Percentiles rank a stretch among this genome's conserved stretches.
These are phyloP conservation scores for Suillia variegata DNA, from an alignment of 2,888 invertebrate genomes.

Conservation along the genomic window DNA sequence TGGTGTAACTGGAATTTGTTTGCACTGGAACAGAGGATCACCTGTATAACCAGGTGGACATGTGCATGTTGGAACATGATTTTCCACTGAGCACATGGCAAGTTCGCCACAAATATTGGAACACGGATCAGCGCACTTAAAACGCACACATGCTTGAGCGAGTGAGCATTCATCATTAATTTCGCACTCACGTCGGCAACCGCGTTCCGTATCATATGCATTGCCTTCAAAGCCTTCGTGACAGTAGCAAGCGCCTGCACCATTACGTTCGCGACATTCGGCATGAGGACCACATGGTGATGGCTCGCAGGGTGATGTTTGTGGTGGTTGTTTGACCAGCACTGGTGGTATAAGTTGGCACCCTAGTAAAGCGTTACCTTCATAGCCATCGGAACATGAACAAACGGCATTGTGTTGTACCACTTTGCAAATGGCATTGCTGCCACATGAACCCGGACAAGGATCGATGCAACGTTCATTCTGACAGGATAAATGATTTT, in stretches of 20 bases:
- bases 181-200: slow-evolving; percentile 79
- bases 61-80: slow-evolving; percentile 78
- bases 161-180: slow-evolving; percentile 76
- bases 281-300: slow-evolving; percentile 87
- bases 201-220: slow-evolving; percentile 73
- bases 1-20: slow-evolving; percentile 62
- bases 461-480: slow-evolving; percentile 84
- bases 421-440: slow-evolving; percentile 81
- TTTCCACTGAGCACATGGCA: slow-evolving; percentile 78
- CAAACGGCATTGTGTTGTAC: slow-evolving; percentile 83
- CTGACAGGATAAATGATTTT: slow-evolving; percentile 79
- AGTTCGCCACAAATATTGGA: slow-evolving; percentile 81
- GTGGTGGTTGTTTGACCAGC: slow-evolving; percentile 68
- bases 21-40: slow-evolving; percentile 81
- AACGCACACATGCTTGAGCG: slow-evolving; percentile 76
- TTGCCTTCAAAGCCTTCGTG: slow-evolving; percentile 80
- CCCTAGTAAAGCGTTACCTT: slow-evolving; percentile 74
- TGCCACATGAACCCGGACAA: slow-evolving; percentile 79
- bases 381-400: slow-evolving; percentile 80
- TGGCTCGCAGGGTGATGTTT: slow-evolving; percentile 78
- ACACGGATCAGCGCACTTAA: slow-evolving; percentile 85
- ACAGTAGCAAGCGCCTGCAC: slow-evolving; percentile 85
- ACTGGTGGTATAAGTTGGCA: slow-evolving; percentile 63
- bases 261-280: slow-evolving; percentile 80
- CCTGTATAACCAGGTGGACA: slow-evolving; percentile 79